Evolutionary conservation across 1,140 invertebrate species (phyloP).

Genomic region (Drosophila cardini): DNA sequence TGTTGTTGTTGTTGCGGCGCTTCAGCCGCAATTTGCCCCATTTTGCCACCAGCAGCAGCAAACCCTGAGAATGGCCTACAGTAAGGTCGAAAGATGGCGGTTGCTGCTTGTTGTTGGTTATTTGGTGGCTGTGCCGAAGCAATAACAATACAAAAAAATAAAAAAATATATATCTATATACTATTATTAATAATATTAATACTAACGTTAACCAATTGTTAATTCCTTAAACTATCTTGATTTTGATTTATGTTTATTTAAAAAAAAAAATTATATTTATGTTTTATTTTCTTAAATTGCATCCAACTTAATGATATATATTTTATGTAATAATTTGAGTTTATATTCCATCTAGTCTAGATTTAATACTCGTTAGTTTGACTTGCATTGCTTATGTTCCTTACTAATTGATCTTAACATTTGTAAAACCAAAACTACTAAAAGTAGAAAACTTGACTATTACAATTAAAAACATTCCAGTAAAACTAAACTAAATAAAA

Average conservation of each 20-base stretch:
- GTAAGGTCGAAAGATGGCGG: slow-evolving; percentile 35
- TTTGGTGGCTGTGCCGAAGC: slow-evolving; percentile 24
- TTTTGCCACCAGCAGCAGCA: slow-evolving; percentile 21
- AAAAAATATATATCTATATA: slow-evolving; percentile 4
- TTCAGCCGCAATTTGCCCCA: slow-evolving; percentile 32
- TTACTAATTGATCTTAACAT: slow-evolving; percentile 64
- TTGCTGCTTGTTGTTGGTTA: slow-evolving; percentile 33
- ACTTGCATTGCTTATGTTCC: slow-evolving; percentile 50
- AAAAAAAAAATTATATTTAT: slow-evolving; percentile 38
- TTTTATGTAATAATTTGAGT: slow-evolving; percentile 31
- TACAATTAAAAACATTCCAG: slow-evolving; percentile 17
- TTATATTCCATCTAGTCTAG: slow-evolving; percentile 38
- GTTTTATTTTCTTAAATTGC: slow-evolving; percentile 28
- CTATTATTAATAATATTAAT: slow-evolving; percentile 8
- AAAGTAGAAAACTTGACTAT: slow-evolving; percentile 36
- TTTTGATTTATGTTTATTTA: slow-evolving; percentile 37
- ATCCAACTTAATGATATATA: slow-evolving; percentile 16
- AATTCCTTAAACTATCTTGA: slow-evolving; percentile 9
- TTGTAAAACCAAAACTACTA: slow-evolving; percentile 47
- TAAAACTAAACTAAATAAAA: slow-evolving; percentile 46
- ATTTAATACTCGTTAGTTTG: slow-evolving; percentile 28
- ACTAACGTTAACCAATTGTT: slow-evolving; percentile 46
- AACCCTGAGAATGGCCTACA: slow-evolving; percentile 52
- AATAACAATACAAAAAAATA: slow-evolving; percentile 33
- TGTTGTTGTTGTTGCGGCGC: slow-evolving; percentile 65